Conservation (phyloP, 1,140 invertebrate genomes). For the Helicorthomorpha holstii region DNA sequence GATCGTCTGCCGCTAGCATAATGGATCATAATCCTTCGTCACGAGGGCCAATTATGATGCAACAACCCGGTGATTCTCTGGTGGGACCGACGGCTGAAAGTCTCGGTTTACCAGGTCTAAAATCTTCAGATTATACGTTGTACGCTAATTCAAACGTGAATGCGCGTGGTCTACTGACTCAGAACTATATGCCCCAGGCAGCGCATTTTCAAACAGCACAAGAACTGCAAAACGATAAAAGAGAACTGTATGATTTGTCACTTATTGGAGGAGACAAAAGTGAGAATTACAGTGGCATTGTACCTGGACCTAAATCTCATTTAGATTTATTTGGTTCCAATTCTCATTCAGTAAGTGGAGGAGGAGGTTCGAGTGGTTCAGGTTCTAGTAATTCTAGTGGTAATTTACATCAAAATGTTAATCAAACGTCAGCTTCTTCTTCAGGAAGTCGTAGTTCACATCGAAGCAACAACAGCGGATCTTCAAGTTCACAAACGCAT, state of each 20-base stretch:
- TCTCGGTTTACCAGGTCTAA: neutral
- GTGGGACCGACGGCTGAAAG: neutral
- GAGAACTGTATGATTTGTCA: neutral
- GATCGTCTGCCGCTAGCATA: neutral
- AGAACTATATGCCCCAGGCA: conserved; percentile 2
- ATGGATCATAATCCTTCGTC: neutral
- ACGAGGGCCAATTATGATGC: neutral
- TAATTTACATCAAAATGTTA: neutral
- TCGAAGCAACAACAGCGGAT: neutral
- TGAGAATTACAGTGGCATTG: neutral
- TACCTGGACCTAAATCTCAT: neutral
- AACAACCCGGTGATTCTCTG: neutral
- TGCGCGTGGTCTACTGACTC: neutral
- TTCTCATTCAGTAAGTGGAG: neutral
- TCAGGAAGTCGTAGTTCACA: neutral
- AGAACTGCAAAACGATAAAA: neutral
- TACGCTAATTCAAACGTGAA: neutral
- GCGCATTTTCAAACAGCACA: neutral
- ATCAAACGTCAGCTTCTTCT: neutral
- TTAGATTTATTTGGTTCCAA: neutral
- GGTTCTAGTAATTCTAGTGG: neutral
- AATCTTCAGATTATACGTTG: neutral
- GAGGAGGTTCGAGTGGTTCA: neutral
- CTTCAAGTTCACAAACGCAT: neutral
- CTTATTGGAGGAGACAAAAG: neutral